Conservation (phyloP, 2,113 vertebrate genomes). For the Podiceps cristatus region DNA sequence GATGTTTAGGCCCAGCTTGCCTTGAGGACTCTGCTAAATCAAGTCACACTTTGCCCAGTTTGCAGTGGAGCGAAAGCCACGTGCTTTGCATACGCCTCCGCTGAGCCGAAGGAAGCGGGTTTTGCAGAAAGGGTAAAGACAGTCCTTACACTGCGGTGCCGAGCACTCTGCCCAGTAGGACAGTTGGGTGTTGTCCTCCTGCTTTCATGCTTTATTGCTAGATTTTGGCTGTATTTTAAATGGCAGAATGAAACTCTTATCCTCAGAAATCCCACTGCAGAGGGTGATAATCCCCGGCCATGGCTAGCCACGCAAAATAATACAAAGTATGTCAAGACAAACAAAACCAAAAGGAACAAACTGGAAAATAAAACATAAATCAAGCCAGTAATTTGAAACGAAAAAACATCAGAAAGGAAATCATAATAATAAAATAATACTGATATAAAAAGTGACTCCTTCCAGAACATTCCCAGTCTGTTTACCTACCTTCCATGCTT, state of each 20-base stretch:
- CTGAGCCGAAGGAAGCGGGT: not conserved
- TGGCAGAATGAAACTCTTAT: not conserved
- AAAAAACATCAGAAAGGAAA: slow-evolving; percentile 46
- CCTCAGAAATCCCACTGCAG: not conserved
- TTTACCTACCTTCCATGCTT: slow-evolving; percentile 95
- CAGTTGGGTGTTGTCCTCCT: not conserved
- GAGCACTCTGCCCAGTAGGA: not conserved
- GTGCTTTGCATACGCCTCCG: not conserved
- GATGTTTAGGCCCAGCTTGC: not conserved
- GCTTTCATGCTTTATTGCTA: not conserved
- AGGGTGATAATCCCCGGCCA: not conserved
- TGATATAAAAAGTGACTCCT: slow-evolving; percentile 74
- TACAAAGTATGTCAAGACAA: slow-evolving; percentile 12
- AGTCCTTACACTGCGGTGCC: not conserved
- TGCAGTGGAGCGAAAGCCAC: not conserved
- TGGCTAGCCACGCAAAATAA: slow-evolving; percentile 46
- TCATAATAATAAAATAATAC: slow-evolving; percentile 68
- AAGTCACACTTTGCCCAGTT: not conserved
- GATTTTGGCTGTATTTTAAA: not conserved
- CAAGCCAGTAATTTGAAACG: slow-evolving; percentile 15
- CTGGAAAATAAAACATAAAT: slow-evolving; percentile 44
- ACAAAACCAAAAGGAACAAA: slow-evolving; percentile 43
- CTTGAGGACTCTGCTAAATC: not conserved
- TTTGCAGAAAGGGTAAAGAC: not conserved
- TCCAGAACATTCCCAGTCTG: slow-evolving; percentile 74